Evolutionary conservation across 2,797 vertebrate genomes (phyloP).

Genomic region (Petrocephalus schoutedeni): DNA sequence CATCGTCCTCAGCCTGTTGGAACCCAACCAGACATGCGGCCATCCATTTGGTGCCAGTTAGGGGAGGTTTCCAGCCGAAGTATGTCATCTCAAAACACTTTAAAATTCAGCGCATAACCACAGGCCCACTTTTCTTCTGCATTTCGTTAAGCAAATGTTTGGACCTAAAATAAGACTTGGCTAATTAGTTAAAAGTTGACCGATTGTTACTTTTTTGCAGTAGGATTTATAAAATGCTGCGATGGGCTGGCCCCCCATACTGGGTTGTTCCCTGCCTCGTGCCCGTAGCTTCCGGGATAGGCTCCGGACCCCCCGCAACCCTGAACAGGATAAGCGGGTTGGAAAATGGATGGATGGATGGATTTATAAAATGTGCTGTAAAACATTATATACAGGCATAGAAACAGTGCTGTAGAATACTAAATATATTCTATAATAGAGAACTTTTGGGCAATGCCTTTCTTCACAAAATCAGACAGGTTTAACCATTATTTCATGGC

Average conservation of each 20-base stretch:
- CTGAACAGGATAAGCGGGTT: too few relatives aligned
- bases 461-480: neutral
- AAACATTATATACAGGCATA: slow-evolving; percentile 1
- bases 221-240: neutral
- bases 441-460: neutral
- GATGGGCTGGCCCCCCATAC: too few relatives aligned
- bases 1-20: neutral
- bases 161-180: neutral
- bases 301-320: too few relatives aligned
- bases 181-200: neutral
- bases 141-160: neutral
- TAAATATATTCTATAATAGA: slow-evolving; percentile 4
- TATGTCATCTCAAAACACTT: neutral
- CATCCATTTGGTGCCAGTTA: neutral
- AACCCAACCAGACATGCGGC: neutral
- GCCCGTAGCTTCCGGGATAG: too few relatives aligned
- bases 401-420: neutral
- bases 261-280: too few relatives aligned
- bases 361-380: neutral
- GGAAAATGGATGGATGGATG: too few relatives aligned
- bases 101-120: neutral
- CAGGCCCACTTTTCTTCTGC: neutral
- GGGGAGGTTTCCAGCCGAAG: neutral
- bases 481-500: neutral
- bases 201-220: neutral